Evolutionary conservation across 2,888 invertebrate genomes (phyloP), one percentile per base, ranked within the genome.

Genomic region (Cosmia trapezina): DNA sequence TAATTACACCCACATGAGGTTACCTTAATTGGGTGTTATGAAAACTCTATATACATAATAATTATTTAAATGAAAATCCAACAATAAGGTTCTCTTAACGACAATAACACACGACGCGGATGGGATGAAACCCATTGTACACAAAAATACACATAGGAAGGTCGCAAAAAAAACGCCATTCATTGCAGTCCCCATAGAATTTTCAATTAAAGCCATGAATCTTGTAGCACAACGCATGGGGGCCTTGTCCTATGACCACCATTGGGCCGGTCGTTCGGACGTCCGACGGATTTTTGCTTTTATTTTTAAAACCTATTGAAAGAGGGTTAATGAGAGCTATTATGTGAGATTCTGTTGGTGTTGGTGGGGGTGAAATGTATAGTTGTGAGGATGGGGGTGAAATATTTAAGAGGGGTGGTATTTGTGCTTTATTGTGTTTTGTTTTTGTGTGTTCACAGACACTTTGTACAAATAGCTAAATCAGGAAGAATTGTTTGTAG

Each of bases 151-250:
- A 79, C 66, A 69, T 43, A 75, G 70, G 53, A 78, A 78, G 59
- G 62, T 70, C 65, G 57, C 59, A 74, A 65, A 79, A 79, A 83
- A 79, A 83, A 69, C 19, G 37, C 81, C 76, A 81, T 81, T 81
- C 76, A 81, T 83, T 74, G 66, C 83, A 60, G 51, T 62, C 60
- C 67, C 83, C 78, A 83, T 85, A 86, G 86, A 76, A 80, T 85
- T 85, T 85, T 85, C 85, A 85, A 85, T 85, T 86, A 85, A 86
- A 83, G 62, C 78, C 86, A 85, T 85, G 86, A 85, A 85, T 85
- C 85, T 85, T 85, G 65, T 63, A 75, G 62, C 80, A 78, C 80
- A 78, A 82, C 82, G 78, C 82, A 75, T 73, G 85, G 80, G 77
- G 78, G 65, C 41, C 54, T 51, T 54, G 64, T 73, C 82, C 71